Conservation (phyloP, 1,140 invertebrate species). For the Nebria ingens region DNA sequence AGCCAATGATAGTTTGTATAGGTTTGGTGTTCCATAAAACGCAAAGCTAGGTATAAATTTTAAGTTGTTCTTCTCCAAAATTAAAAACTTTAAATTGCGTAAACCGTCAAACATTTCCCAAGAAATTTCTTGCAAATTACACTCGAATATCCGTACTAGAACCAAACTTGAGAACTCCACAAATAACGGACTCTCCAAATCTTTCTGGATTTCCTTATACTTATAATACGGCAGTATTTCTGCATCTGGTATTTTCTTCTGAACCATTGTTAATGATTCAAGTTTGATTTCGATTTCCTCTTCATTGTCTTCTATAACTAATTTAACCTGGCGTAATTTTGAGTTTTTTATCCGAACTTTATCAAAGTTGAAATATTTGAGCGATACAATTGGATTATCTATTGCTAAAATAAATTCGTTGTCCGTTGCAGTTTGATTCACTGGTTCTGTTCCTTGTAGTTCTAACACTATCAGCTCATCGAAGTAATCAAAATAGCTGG, state of each 20-base stretch:
- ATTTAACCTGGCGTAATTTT: slow-evolving; percentile 28
- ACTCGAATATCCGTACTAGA: slow-evolving; percentile 46
- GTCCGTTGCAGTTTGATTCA: slow-evolving; percentile 20
- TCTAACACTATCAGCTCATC: slow-evolving; percentile 45
- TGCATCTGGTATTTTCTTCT: slow-evolving; percentile 30
- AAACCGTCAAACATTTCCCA: slow-evolving; percentile 62
- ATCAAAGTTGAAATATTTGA: slow-evolving; percentile 40
- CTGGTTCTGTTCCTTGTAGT: slow-evolving; percentile 42
- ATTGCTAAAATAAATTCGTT: slow-evolving; percentile 32
- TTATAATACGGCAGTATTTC: slow-evolving; percentile 53
- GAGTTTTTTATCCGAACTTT: slow-evolving; percentile 28
- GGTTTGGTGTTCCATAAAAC: slow-evolving; percentile 52
- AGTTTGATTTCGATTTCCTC: slow-evolving; percentile 23
- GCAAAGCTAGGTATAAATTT: slow-evolving; percentile 54
- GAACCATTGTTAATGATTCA: slow-evolving; percentile 27
- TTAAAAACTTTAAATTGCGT: slow-evolving; percentile 44
- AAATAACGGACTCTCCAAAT: slow-evolving; percentile 40
- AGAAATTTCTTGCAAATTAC: slow-evolving; percentile 47
- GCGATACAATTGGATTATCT: slow-evolving; percentile 32
- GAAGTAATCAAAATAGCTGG: slow-evolving; percentile 41
- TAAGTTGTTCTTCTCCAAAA: slow-evolving; percentile 50
- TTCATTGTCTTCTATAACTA: slow-evolving; percentile 25
- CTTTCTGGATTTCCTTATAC: slow-evolving; percentile 43
- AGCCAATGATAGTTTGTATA: slow-evolving; percentile 50
- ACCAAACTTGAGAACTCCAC: slow-evolving; percentile 42